Conservation (phyloP, 2,888 invertebrate genomes). For the Abrostola tripartita region DNA sequence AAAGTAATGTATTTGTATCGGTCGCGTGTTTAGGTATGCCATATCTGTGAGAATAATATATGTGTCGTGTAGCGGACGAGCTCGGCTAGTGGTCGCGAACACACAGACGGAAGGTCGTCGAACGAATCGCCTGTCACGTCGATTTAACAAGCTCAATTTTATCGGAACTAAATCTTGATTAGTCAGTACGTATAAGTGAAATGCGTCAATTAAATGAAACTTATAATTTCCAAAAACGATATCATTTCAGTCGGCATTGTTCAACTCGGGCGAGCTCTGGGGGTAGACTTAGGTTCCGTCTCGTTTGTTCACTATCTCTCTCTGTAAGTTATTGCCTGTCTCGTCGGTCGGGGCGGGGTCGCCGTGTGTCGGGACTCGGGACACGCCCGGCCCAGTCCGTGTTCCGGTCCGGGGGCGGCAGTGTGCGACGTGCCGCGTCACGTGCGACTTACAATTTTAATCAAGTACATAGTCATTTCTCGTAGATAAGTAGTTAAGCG, state of each 20-base stretch:
- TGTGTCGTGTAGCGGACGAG: constrained; percentile 6
- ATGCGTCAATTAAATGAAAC: constrained; percentile 81
- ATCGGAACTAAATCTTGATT: constrained; percentile 76
- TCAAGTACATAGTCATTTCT: constrained; percentile 15
- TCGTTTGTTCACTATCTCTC: constrained; percentile 59
- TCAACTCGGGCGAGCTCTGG: constrained; percentile 64
- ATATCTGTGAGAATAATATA: constrained; percentile 13
- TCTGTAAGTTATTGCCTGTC: constrained; percentile 61
- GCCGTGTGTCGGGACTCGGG: constrained; percentile 39
- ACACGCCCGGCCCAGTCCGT: constrained; percentile 36
- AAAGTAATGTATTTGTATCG: constrained; percentile 16
- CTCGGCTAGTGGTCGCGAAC: constrained; percentile 55
- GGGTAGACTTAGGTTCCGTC: constrained; percentile 63
- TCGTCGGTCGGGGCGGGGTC: constrained; percentile 51
- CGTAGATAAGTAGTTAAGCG: background rate
- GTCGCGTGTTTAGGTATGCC: constrained; percentile 19
- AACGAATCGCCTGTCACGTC: constrained; percentile 74
- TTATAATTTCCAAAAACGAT: constrained; percentile 58
- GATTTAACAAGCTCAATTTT: constrained; percentile 87
- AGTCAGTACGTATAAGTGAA: constrained; percentile 83
- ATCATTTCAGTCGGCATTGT: constrained; percentile 52
- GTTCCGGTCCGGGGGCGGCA: constrained; percentile 25
- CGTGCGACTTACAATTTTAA: constrained; percentile 4
- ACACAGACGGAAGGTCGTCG: constrained; percentile 61
- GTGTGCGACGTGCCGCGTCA: constrained; percentile 15